Base-by-base conservation (phyloP, 2,888 invertebrate species). In the Polydrusus pterygomalis region DNA sequence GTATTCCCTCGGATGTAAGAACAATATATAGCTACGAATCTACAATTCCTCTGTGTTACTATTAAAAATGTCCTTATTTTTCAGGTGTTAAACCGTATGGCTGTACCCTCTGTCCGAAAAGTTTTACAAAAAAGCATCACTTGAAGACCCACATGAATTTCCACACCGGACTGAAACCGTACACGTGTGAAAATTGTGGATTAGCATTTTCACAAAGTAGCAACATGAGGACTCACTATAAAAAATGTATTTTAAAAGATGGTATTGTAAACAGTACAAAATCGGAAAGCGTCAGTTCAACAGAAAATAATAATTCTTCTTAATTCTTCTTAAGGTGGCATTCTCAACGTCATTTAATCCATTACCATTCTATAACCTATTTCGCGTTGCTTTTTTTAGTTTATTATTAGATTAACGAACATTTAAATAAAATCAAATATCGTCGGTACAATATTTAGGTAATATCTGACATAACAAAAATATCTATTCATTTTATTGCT, bases 51-150 rank as follows among this genome's bases (percentile, higher is more conserved):
- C n/a, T n/a, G n/a, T n/a, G n/a, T n/a, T 9, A 49, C 18, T 13
- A 40, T n/a, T n/a, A 40, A 54, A 54, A 54, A 30, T 49, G 34
- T 7, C 56, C 72, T 13, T 82, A 80, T 77, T 77, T 87, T 86
- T 17, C 86, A 92, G 95, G 95, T 58, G 91, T 95, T 8, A 95
- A 95, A 83, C 95, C 95, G 0, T 95, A 91, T 81, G 88, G 89
- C 9, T 91, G 91, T 81, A 90, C 90, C 0, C 85, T 93, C 38
- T 93, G 93, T 81, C 89, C 92, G 9, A 95, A 95, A 84, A 93
- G 95, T 8, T 96, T 96, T 86, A 95, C 95, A 49, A 95, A 95
- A 88, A 95, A 95, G 81, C 95, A 95, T 83, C 95, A 96, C 82
- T 89, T 96, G 54, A 94, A 95, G 87, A 95, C 95, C 0, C 95